Percentiles rank a stretch among this genome's conserved stretches.
Evolutionary conservation across 2,113 vertebrate genomes (phyloP).

Genomic region (Leptobrachium leishanense): DNA sequence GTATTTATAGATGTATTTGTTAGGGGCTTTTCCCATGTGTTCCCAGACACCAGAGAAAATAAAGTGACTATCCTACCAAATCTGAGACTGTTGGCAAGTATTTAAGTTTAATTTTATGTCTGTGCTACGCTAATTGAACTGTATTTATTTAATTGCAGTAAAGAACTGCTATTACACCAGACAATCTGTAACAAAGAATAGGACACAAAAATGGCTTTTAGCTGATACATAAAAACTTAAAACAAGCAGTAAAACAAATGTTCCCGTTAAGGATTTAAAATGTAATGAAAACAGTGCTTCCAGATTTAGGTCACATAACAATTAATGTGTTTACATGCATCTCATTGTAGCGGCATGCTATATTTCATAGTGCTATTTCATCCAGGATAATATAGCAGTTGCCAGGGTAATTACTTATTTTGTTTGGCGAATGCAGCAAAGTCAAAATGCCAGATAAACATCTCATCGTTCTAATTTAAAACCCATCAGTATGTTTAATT

Average conservation of each 20-base stretch:
- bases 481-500: slow-evolving; percentile 50
- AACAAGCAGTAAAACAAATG: slow-evolving; percentile 49
- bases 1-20: no score
- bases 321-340: slow-evolving; percentile 49
- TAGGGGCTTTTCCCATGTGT: no score
- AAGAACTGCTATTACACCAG: slow-evolving; percentile 30
- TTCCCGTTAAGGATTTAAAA: slow-evolving; percentile 48
- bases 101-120: no score
- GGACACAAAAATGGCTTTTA: slow-evolving; percentile 43
- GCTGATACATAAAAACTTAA: slow-evolving; percentile 43
- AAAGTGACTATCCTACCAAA: no score
- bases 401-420: slow-evolving; percentile 49
- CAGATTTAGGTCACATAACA: slow-evolving; percentile 49
- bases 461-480: slow-evolving; percentile 47
- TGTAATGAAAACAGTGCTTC: slow-evolving; percentile 39
- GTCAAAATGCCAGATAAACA: slow-evolving; percentile 49
- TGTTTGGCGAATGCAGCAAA: slow-evolving; percentile 45
- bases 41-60: no score
- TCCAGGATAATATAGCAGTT: slow-evolving; percentile 42
- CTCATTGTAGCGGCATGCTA: slow-evolving; percentile 43
- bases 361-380: slow-evolving; percentile 44
- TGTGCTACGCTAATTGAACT: not conserved
- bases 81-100: no score
- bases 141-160: slow-evolving; percentile 36
- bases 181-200: slow-evolving; percentile 29